Evolutionary conservation across 2,113 vertebrate genomes (phyloP), one percentile per base, ranked within the genome.

Genomic region (Neodontobutis hainanensis): DNA sequence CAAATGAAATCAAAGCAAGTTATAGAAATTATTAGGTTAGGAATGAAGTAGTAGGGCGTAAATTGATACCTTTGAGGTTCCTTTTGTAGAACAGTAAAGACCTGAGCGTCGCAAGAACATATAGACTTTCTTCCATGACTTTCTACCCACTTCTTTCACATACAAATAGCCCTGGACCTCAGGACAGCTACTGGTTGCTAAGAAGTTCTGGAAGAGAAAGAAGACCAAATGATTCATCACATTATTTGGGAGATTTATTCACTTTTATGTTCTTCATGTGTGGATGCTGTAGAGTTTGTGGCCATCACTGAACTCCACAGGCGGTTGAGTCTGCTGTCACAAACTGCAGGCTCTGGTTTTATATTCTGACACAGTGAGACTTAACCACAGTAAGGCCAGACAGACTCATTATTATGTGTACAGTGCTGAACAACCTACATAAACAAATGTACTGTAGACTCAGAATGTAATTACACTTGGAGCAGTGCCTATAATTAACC

Each of bases 31-130:
- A 3, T 69, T 44, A 3, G 32, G 15, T 27, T 50, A 48, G n/a
- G 38, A 56, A 60, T 15, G 2, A 43, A 43, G 19, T 27, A 27
- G 19, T 27, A 27, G 19, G 19, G 19, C 19, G 19, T 27, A 27
- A 27, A 27, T 27, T 27, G 53, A 79, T 91, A 97, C 97, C 95
- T 98, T 99, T 43, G 97, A 99, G 55, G 92, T 94, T 84, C 97
- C 97, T 94, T 98, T 99, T 34, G 95, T 98, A 73, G 97, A 98
- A 82, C 92, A 97, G 80, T 99, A 99, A 69, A 99, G 94, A 79
- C 97, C 97, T 0, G 97, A 99, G 68, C 96, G 92, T 48, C 97
- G 93, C 87, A 99, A 88, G 88, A 95, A 98, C 85, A 96, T 93
- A 63, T 94, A 96, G 59, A 97, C 78, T 76, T 95, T 98, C 87